Evolutionary conservation across 2,797 vertebrate genomes (phyloP).

Genomic region (Trichosurus vulpecula): DNA sequence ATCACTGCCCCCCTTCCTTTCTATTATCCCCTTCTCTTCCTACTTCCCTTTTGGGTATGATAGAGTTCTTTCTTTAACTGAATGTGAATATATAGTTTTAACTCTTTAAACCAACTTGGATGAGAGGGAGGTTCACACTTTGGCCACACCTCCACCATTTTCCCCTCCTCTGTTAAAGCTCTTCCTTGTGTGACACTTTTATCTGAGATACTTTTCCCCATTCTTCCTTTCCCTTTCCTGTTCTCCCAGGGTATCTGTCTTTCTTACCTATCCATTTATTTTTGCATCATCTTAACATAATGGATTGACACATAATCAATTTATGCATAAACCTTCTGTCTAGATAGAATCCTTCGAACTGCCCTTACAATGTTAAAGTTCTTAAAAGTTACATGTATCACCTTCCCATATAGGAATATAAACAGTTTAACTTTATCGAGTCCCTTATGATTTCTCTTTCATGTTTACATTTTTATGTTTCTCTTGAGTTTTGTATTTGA

Average conservation of each 20-base stretch:
- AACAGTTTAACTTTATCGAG: background rate
- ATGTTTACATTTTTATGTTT: background rate
- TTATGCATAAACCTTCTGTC: background rate
- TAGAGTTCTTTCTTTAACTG: too few species aligned
- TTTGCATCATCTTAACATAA: background rate
- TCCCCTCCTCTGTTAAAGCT: too few species aligned
- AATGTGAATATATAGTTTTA: too few species aligned
- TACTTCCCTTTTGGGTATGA: too few species aligned
- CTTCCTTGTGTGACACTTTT: too few species aligned
- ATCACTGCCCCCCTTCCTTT: too few species aligned
- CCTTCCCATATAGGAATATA: background rate
- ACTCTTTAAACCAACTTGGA: too few species aligned
- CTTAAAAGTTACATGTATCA: background rate
- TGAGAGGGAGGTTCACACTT: too few species aligned
- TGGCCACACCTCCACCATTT: too few species aligned
- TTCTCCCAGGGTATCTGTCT: background rate
- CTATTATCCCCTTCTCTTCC: too few species aligned
- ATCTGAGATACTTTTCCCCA: background rate
- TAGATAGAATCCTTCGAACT: background rate
- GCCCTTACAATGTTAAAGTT: background rate
- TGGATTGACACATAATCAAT: background rate
- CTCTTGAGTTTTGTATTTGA: background rate
- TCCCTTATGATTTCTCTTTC: background rate
- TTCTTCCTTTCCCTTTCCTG: background rate
- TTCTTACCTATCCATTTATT: background rate